Base-by-base conservation (phyloP, 2,888 invertebrate species). In the Dasysyrphus tricinctus region DNA sequence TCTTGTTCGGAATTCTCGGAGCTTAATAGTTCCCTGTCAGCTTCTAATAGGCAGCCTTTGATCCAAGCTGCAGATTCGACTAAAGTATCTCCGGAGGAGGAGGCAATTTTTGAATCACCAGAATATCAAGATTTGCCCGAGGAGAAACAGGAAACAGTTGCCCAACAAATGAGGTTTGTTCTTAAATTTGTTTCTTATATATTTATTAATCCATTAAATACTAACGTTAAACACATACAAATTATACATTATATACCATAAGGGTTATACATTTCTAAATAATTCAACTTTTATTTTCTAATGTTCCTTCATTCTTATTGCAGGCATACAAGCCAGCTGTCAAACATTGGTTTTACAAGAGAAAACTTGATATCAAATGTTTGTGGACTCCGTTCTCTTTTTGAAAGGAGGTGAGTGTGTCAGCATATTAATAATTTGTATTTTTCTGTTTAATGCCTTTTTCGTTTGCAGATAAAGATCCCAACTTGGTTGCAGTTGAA, bases 291-390 rank as follows among this genome's bases (percentile, higher is more conserved):
- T 6, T 11, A 42, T 19, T 16, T 29, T 8, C 7, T n/a, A 2
- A 16, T 16, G 11, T 47, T 70, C 9, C 8, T 47, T 47, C 8
- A 8, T 47, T 1, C 57, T 72, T 5, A 14, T 65, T 37, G 0
- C 12, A 92, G 92, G 65, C 88, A 1, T 93, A 93, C 57, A 89
- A 89, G 24, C 91, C 92, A 9, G 91, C 90, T 9, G 89, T 90
- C 34, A 90, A 95, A 88, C 98, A 98, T 91, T 98, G 98, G 98
- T 98, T 98, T 92, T 97, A 95, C 91, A 94, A 96, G n/a, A 95
- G 95, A 44, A 95, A 95, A 75, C 91, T 94, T 0, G 97, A 97
- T 85, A 96, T 95, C 51, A 96, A 96, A 90, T 94, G 94, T 0
- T 91, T 95, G 16, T 98, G 98, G 98, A 93, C 94, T 34, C 97